Percentiles rank a stretch among this genome's conserved stretches.
phyloP scores from a whole-genome alignment of 1,140 invertebrate species.

The Epicauta chinensis region DNA sequence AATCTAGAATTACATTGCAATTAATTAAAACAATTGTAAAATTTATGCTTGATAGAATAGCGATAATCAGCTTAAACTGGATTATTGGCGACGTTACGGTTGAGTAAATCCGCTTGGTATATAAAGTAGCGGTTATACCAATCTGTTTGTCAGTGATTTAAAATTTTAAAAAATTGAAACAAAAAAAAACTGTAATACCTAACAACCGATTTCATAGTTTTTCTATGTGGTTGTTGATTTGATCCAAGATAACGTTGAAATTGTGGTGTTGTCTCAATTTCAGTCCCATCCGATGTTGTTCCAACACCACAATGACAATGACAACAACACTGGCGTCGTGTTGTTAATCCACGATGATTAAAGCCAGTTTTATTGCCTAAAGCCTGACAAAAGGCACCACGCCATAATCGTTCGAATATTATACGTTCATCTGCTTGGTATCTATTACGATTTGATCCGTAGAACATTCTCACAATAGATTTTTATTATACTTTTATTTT shows the following conservation, averaged over 20 bases:
- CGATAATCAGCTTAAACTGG: too few relatives aligned
- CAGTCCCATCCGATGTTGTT: conserved; percentile 20
- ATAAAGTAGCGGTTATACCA: too few relatives aligned
- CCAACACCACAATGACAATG: conserved; percentile 35
- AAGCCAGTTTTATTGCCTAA: conserved; percentile 39
- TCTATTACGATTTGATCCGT: conserved; percentile 24
- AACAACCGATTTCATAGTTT: conserved; percentile 53
- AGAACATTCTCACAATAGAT: conserved; percentile 21
- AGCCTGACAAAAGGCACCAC: conserved; percentile 50
- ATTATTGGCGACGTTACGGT: too few relatives aligned
- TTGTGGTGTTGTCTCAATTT: too few relatives aligned
- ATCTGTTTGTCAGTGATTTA: too few relatives aligned
- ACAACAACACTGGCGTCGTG: conserved; percentile 42
- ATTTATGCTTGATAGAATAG: too few relatives aligned
- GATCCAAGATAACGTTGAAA: conserved; percentile 26
- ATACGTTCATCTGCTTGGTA: conserved; percentile 49
- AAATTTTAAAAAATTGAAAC: too few relatives aligned
- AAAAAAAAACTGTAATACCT: conserved; percentile 43
- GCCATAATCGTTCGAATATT: conserved; percentile 57
- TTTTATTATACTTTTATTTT: too few relatives aligned
- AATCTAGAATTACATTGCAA: too few relatives aligned
- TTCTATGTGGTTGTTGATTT: conserved; percentile 20
- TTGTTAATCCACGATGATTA: conserved; percentile 29
- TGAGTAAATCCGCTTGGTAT: too few relatives aligned
- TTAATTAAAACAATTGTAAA: too few relatives aligned